A percentile compares a stretch with the other conserved stretches of the same genome.
phyloP scores from a whole-genome alignment of 1,140 invertebrate genomes.

The Drosophila tristis region DNA sequence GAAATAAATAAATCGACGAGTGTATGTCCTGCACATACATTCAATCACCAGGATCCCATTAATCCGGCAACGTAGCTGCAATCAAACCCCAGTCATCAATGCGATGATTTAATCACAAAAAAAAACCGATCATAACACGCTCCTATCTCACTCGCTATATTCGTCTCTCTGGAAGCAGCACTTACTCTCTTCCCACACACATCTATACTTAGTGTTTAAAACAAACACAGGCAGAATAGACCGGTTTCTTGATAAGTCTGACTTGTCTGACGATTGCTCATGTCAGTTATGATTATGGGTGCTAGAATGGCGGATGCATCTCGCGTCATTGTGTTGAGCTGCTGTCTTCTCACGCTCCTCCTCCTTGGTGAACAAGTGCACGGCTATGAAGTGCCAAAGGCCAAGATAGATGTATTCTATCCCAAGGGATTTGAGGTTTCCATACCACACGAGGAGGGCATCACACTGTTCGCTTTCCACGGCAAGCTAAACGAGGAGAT shows the following conservation, averaged over 20 bases:
- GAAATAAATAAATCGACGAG: too few species aligned
- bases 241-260: slow-evolving; percentile 71
- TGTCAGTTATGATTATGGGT: slow-evolving; percentile 35
- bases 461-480: slow-evolving; percentile 90
- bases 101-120: too few species aligned
- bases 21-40: too few species aligned
- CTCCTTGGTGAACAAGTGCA: neutral
- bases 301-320: slow-evolving; percentile 38
- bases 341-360: slow-evolving; percentile 15
- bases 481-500: slow-evolving; percentile 90
- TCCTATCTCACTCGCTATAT: too few species aligned
- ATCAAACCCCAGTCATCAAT: too few species aligned
- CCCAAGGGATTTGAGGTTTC: slow-evolving; percentile 87
- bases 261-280: slow-evolving; percentile 29
- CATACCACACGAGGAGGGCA: slow-evolving; percentile 88
- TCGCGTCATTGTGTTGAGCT: slow-evolving; percentile 6
- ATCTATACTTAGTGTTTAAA: neutral
- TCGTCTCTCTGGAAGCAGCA: too few species aligned
- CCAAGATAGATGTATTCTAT: slow-evolving; percentile 87
- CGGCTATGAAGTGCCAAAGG: slow-evolving; percentile 86
- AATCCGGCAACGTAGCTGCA: too few species aligned
- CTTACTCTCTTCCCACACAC: neutral
- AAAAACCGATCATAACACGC: too few species aligned
- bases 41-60: too few species aligned
- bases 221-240: slow-evolving; percentile 36